Base-by-base conservation (phyloP, 2,888 invertebrate species). In the Acanthosoma haemorrhoidale region DNA sequence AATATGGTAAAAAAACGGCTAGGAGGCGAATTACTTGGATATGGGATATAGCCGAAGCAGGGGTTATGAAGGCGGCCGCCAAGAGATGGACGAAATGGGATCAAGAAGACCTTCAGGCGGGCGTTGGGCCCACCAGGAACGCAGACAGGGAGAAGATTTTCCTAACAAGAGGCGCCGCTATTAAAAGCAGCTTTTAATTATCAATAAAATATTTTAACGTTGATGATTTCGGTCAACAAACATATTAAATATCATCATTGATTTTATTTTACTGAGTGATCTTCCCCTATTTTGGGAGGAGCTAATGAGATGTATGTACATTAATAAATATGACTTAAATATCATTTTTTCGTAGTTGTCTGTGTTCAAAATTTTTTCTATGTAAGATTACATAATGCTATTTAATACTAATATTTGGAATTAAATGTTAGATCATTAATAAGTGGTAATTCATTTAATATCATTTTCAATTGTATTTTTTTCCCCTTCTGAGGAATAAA, bases 91-190 rank as follows among this genome's bases (percentile, higher is more conserved):
- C 68, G 71, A 74, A 69, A 71, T 73, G 68, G 72, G 69, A 60
- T 61, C 72, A 16, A 70, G 72, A 25, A 68, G 68, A 21, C 73
- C 70, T 61, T 75, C 57, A 25, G 71, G 71, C 32, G 73, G 75
- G 38, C 73, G 73, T 25, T 73, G 75, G 76, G 75, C 75, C 59
- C 76, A 71, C 73, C 75, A 71, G 74, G 76, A 69, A 70, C 75
- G 76, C 61, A 74, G 76, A 66, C 74, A 72, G 32, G 67, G 69
- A 59, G 87, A 87, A 75, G 86, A 86, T 82, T 87, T 82, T 80
- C 86, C 86, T 77, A 84, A 84, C 81, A 87, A 86, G 82, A 84
- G 87, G 76, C 84, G 87, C 78, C 86, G 87, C 75, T 87, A 84
- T 79, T 87, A 84, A 82, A 67, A 51, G 25, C 21, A 43, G 43